Evolutionary conservation across 1,140 invertebrate genomes (phyloP).

Genomic region (Archegozetes longisetosus): DNA sequence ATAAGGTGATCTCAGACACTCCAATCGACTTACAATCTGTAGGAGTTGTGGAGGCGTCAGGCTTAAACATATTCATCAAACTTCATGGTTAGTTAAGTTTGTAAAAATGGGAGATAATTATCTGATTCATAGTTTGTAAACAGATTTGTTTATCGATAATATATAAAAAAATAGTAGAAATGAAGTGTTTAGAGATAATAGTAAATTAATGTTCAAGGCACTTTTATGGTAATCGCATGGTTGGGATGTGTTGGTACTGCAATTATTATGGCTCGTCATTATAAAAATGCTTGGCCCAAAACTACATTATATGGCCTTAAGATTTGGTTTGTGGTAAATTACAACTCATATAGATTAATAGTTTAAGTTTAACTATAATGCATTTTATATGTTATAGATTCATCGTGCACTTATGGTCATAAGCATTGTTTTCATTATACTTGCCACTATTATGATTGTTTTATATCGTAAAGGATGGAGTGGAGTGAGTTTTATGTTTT

Average conservation of each 20-base stretch:
- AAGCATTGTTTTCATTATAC: constrained; percentile 57
- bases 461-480: constrained; percentile 59
- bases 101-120: too few relatives aligned
- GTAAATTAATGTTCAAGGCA: constrained; percentile 29
- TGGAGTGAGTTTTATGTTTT: constrained; percentile 19
- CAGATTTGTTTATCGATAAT: too few relatives aligned
- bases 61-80: background rate
- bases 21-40: constrained; percentile 6
- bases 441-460: constrained; percentile 63
- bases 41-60: background rate
- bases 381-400: too few relatives aligned
- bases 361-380: too few relatives aligned
- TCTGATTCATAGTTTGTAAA: too few relatives aligned
- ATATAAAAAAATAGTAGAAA: too few relatives aligned
- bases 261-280: constrained; percentile 76
- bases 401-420: constrained; percentile 65
- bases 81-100: constrained; percentile 13
- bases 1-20: background rate
- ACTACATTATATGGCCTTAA: constrained; percentile 66
- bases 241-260: constrained; percentile 73
- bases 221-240: constrained; percentile 81
- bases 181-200: too few relatives aligned
- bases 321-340: constrained; percentile 57
- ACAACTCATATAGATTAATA: too few relatives aligned
- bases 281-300: constrained; percentile 71